These are phyloP conservation scores for Stigmatopora nigra DNA, from an alignment of 2,113 vertebrate genomes.

Conservation along the genomic window DNA sequence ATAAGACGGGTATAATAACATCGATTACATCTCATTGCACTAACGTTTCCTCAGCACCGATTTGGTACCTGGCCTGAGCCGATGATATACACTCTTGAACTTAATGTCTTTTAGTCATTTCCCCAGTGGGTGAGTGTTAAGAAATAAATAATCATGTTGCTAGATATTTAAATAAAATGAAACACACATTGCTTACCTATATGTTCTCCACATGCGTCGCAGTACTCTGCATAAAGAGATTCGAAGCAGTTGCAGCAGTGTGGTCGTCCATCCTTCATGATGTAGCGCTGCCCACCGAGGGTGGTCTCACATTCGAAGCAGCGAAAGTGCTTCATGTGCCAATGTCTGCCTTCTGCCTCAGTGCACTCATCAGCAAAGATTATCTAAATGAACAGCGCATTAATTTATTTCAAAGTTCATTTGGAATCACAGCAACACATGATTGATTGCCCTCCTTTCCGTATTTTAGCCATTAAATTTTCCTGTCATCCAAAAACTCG, in stretches of 20 bases:
- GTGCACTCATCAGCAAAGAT: slow-evolving; percentile 98
- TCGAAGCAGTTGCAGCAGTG: slow-evolving; percentile 98
- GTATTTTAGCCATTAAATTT: not conserved
- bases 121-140: slow-evolving; percentile 10
- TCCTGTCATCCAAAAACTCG: no score
- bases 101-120: slow-evolving; percentile 29
- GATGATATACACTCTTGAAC: slow-evolving; percentile 33
- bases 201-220: slow-evolving; percentile 93
- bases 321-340: slow-evolving; percentile 99
- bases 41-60: slow-evolving; percentile 50
- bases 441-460: not conserved
- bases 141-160: slow-evolving; percentile 13
- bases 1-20: slow-evolving; percentile 51
- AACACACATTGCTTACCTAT: slow-evolving; percentile 74
- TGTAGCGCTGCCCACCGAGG: slow-evolving; percentile 94
- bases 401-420: slow-evolving; percentile 4
- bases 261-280: slow-evolving; percentile 95
- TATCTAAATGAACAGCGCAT: slow-evolving; percentile 70
- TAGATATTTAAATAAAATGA: slow-evolving; percentile 6
- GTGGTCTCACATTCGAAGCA: slow-evolving; percentile 93
- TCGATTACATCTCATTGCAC: slow-evolving; percentile 42
- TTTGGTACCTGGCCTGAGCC: slow-evolving; percentile 33
- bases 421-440: not conserved
- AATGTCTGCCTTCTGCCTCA: slow-evolving; percentile 93
- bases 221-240: slow-evolving; percentile 92